phyloP scores from a whole-genome alignment of 2,888 invertebrate species.

The Diachrysia chrysitis region DNA sequence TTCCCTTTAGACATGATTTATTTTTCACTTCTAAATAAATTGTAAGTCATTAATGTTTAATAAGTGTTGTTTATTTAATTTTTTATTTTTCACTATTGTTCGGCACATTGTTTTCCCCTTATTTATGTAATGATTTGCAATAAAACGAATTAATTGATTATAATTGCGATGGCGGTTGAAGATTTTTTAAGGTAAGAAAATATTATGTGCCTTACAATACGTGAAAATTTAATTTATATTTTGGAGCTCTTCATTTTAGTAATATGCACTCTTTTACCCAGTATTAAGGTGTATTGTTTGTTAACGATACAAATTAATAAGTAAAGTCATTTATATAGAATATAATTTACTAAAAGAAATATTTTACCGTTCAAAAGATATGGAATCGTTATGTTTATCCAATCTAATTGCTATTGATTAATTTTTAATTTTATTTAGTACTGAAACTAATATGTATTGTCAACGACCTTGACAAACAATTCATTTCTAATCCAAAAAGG shows the following conservation, averaged over 20 bases:
- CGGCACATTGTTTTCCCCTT: constrained; percentile 90
- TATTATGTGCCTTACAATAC: constrained; percentile 88
- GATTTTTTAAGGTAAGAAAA: constrained; percentile 80
- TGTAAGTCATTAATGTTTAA: constrained; percentile 56
- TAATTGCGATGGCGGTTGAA: constrained; percentile 63
- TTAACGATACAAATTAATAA: too few relatives aligned
- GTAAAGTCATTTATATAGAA: too few relatives aligned
- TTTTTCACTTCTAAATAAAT: constrained; percentile 60
- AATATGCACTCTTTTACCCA: neutral
- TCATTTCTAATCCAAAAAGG: too few relatives aligned
- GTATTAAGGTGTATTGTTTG: too few relatives aligned
- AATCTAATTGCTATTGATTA: too few relatives aligned
- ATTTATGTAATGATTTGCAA: constrained; percentile 26
- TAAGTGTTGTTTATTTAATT: constrained; percentile 67
- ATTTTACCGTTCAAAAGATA: too few relatives aligned
- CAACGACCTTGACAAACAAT: too few relatives aligned
- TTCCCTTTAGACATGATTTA: constrained; percentile 80
- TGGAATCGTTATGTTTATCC: too few relatives aligned
- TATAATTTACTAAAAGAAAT: too few relatives aligned
- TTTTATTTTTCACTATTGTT: constrained; percentile 93
- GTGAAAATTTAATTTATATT: constrained; percentile 50
- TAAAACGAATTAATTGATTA: constrained; percentile 56
- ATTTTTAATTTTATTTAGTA: too few relatives aligned
- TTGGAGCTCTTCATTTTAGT: constrained; percentile 32
- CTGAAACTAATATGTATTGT: too few relatives aligned